Evolutionary conservation across 2,888 invertebrate species (phyloP), one percentile per base, ranked within the genome.

Genomic region (Malthinus seriepunctatus): DNA sequence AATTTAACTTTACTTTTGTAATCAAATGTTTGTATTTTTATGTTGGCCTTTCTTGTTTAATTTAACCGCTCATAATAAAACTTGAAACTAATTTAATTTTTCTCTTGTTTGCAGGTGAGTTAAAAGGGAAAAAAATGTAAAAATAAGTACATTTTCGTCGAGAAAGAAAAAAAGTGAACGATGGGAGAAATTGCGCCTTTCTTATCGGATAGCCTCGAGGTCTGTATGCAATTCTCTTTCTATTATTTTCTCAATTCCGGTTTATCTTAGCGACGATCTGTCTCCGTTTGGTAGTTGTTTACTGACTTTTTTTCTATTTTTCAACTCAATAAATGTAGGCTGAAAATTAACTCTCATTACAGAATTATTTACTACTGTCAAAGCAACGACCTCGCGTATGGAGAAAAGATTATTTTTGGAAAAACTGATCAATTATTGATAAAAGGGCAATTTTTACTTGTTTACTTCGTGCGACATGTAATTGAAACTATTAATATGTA

Each of bases 211-310:
- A 45, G 34, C 51, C 38, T 38, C 46, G 39, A 34, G 42, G 57
- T 49, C 37, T 42, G 52, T 57, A 57, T 57, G 57, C 52, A 57
- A 52, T 57, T 51, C 47, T 42, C 47, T 56, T 56, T 51, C 56
- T 56, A 56, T 51, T 56, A 51, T 56, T 51, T 56, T 46, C 44
- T 32, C 52, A 48, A 52, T 51, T 56, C 46, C 34, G 35, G 37
- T 32, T 38, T 54, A 54, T 54, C 54, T 47, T 42, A 32, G 54
- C 54, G 54, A 54, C 54, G 54, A 54, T 54, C 54, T 54, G 54
- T 54, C 48, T 54, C 39, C 48, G 12, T 54, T 52, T 12, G 23
- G 52, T 34, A 54, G 47, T 54, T 54, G 54, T 54, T 54, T 54
- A 54, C 54, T 11, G 48, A 23, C 46, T 53, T 45, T 45, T 52